Evolutionary conservation across 2,113 vertebrate species (phyloP).

Genomic region (Ameiurus melas): DNA sequence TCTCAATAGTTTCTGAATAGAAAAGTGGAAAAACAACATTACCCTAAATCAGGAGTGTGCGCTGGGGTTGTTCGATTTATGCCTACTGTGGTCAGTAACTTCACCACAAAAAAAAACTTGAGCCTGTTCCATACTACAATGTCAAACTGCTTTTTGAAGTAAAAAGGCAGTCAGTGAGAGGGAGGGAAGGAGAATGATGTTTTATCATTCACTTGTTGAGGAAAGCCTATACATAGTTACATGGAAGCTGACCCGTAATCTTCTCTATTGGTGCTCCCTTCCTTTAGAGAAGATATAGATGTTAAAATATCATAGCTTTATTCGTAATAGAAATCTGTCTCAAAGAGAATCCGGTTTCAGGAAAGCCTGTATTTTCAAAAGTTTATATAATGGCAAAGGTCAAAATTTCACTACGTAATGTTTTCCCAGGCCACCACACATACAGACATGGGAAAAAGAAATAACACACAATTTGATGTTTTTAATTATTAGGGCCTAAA

Average conservation of each 20-base stretch:
- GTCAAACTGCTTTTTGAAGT: slow-evolving; percentile 58
- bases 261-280: too few relatives aligned
- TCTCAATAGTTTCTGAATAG: neutral
- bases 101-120: slow-evolving; percentile 62
- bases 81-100: slow-evolving; percentile 47
- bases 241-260: slow-evolving; percentile 52
- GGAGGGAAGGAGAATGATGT: slow-evolving; percentile 59
- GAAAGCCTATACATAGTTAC: slow-evolving; percentile 57
- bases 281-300: too few relatives aligned
- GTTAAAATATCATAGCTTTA: too few relatives aligned
- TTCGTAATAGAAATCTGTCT: too few relatives aligned
- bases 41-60: neutral
- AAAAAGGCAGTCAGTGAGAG: slow-evolving; percentile 50
- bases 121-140: slow-evolving; percentile 59
- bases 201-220: slow-evolving; percentile 65
- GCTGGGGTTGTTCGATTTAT: slow-evolving; percentile 51
- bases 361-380: too few relatives aligned
- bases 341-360: too few relatives aligned
- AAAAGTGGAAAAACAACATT: slow-evolving; percentile 3
- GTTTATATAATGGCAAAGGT: too few relatives aligned
- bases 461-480: too few relatives aligned
- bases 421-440: too few relatives aligned
- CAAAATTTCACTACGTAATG: too few relatives aligned
- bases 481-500: too few relatives aligned
- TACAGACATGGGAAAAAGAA: too few relatives aligned